phyloP scores from a whole-genome alignment of 2,113 vertebrate genomes.

The Sardina pilchardus region DNA sequence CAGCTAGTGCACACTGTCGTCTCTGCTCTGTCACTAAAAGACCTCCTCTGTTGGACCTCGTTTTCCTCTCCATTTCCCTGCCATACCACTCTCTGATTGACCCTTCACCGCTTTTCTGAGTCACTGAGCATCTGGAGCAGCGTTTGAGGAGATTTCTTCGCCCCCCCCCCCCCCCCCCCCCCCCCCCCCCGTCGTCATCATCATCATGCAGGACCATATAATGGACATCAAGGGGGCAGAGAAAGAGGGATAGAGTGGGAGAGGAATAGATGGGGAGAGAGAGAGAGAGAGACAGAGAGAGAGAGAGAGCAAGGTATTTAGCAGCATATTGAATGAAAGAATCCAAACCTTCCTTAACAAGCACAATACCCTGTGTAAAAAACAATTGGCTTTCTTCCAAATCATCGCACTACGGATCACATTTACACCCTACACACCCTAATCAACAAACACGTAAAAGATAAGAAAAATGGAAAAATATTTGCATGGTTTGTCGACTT shows the following conservation, averaged over 20 bases:
- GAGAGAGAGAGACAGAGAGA: not conserved
- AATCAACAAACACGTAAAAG: too few relatives aligned
- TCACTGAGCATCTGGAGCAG: not conserved
- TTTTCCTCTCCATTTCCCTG: not conserved
- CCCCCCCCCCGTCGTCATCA: too few relatives aligned
- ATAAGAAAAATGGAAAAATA: too few relatives aligned
- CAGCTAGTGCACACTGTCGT: not conserved
- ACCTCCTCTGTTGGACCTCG: not conserved
- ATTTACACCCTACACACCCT: too few relatives aligned
- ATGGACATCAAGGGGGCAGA: not conserved
- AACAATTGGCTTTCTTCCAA: too few relatives aligned
- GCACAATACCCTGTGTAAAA: too few relatives aligned
- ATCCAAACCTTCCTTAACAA: too few relatives aligned
- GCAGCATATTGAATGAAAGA: too few relatives aligned
- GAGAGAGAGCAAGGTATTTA: not conserved
- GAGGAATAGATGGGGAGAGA: not conserved
- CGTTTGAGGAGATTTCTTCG: not conserved
- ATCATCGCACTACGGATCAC: too few relatives aligned
- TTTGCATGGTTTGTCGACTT: too few relatives aligned
- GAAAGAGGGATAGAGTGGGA: not conserved
- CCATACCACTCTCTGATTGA: not conserved
- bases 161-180: not conserved
- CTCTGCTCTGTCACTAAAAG: not conserved
- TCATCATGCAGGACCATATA: not conserved
- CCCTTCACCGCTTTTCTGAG: conserved; percentile 5